These are phyloP conservation scores for Lethenteron reissneri DNA, from an alignment of 2,113 vertebrate genomes.

Conservation along the genomic window DNA sequence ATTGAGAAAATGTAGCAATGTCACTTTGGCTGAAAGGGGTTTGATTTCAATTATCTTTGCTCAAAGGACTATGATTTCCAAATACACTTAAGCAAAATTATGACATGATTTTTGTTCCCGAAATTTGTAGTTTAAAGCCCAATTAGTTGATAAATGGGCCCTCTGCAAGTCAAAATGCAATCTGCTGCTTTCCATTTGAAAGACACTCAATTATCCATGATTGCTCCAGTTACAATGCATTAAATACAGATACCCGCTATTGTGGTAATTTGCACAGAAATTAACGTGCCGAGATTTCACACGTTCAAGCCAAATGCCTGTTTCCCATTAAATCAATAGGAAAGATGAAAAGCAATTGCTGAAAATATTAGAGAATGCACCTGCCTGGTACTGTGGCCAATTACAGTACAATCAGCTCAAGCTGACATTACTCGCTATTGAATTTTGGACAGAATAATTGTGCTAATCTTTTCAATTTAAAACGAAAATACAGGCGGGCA, in stretches of 20 bases:
- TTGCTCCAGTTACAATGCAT: conserved; percentile 99
- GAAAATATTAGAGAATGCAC: conserved; percentile 99
- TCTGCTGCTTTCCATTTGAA: conserved; percentile 99
- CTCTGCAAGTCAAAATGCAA: conserved; percentile 99
- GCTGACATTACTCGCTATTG: conserved; percentile 99
- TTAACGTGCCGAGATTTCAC: conserved; percentile 99
- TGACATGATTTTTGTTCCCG: conserved; percentile 99
- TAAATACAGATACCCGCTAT: conserved; percentile 99
- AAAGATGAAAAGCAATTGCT: conserved; percentile 97
- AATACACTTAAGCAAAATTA: conserved; percentile 99
- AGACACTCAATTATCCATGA: conserved; percentile 99
- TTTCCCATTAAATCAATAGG: conserved; percentile 99
- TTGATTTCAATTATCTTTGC: conserved; percentile 99
- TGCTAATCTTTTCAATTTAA: conserved; percentile 12
- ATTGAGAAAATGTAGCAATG: conserved; percentile 99
- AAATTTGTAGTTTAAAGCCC: conserved; percentile 99
- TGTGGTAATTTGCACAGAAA: conserved; percentile 99
- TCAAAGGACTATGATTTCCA: conserved; percentile 99
- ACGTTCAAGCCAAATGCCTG: conserved; percentile 99
- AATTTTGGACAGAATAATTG: conserved; percentile 99
- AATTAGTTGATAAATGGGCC: conserved; percentile 99
- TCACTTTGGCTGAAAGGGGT: conserved; percentile 99
- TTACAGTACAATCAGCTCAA: conserved; percentile 99
- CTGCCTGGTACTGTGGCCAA: conserved; percentile 99
- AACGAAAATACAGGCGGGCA: neutral